Evolutionary conservation across 92 coral and sea anemone genomes (phyloP), one percentile per base, ranked within the genome.

Genomic region (Palythoa grandis): DNA sequence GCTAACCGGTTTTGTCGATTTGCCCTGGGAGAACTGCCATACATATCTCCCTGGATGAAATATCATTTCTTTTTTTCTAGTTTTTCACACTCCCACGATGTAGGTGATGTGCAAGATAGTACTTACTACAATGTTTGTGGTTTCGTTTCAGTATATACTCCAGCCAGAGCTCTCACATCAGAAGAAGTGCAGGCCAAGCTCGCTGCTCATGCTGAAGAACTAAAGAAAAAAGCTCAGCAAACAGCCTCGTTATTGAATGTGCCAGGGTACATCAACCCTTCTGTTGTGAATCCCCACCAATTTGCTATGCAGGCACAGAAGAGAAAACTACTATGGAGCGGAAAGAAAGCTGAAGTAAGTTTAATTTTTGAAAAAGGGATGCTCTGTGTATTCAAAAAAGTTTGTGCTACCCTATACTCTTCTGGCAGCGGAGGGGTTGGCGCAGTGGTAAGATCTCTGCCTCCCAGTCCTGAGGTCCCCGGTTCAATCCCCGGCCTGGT

Each of bases 241-340:
- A 92, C 90, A 11, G 99, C 99, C 2, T 86, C 95, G 20, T 92
- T 91, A 17, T 92, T 93, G 43, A 97, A 97, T 85, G 83, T 97
- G 75, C 99, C 99, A 23, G 86, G 90, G 19, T 97, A 97, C 73
- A 90, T 97, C 53, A 97, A 97, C 93, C 99, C 99, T 1, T 90
- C 99, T 54, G 98, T 97, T 23, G 99, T 97, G 13, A 97, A 97
- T 87, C 99, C 99, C 9, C 99, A 97, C 23, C 95, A 93, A 84
- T 97, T 95, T 65, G 98, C 98, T 16, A 82, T 90, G 87, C 98
- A 95, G 88, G 94, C 92, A 23, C 96, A 97, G 93, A 97, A 93
- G 87, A 93, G 98, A 83, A 97, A 97, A 71, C 87, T 97, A 13
- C 65, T 97, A 39, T 97, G 99, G 99, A 89, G 99, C 88, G 88